These are phyloP conservation scores for Amphipoea oculea DNA, from an alignment of 2,888 invertebrate species.

Conservation along the genomic window DNA sequence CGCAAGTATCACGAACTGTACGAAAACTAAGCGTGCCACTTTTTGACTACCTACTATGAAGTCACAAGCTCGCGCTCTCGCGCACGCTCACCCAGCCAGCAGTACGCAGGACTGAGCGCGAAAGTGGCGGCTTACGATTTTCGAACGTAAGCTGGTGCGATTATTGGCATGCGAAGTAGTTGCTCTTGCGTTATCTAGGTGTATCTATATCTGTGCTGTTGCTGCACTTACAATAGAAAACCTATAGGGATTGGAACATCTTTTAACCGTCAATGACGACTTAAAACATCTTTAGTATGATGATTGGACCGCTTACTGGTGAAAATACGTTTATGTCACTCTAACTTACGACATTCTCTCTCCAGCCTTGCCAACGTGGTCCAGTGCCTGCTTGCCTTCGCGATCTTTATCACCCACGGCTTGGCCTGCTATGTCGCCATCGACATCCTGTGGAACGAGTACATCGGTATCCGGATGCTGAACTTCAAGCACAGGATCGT, in stretches of 20 bases:
- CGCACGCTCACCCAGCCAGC: no score
- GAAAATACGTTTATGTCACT: neutral
- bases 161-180: no score
- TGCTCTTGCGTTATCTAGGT: no score
- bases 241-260: neutral
- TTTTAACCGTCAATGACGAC: neutral
- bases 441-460: conserved; percentile 97
- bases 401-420: conserved; percentile 97
- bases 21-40: no score
- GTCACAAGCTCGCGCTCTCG: no score
- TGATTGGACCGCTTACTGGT: neutral
- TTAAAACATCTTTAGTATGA: neutral
- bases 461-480: conserved; percentile 90
- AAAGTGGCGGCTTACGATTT: no score
- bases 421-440: conserved; percentile 99
- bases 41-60: no score
- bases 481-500: conserved; percentile 91
- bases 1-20: no score
- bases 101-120: no score
- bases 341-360: conserved; percentile 17
- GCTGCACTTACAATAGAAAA: neutral
- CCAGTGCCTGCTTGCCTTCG: conserved; percentile 93
- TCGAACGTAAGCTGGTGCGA: no score
- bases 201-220: no score
- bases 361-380: conserved; percentile 93